phyloP scores from a whole-genome alignment of 2,888 invertebrate genomes.

The Polyommatus iphigenia region DNA sequence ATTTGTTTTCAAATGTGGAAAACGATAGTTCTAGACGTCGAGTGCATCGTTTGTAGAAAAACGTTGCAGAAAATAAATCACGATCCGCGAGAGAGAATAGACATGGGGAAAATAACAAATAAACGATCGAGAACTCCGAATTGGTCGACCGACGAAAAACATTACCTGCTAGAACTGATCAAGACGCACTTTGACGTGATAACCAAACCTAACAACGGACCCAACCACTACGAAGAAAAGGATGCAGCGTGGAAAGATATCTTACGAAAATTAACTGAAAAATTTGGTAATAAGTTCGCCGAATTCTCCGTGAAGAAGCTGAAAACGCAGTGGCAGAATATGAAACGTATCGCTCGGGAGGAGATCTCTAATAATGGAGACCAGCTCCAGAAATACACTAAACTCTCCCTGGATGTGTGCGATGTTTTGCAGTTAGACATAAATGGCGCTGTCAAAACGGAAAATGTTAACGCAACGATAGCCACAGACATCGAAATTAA shows the following conservation, averaged over 20 bases:
- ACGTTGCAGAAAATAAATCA: conserved; percentile 74
- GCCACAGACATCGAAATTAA: conserved; percentile 67
- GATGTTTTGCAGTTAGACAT: conserved; percentile 62
- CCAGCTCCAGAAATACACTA: conserved; percentile 56
- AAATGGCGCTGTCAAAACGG: conserved; percentile 56
- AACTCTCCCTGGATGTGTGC: conserved; percentile 66
- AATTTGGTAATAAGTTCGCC: conserved; percentile 66
- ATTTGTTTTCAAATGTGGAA: conserved; percentile 76
- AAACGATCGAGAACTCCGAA: conserved; percentile 70
- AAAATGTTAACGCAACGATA: conserved; percentile 55
- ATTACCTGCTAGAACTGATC: conserved; percentile 71
- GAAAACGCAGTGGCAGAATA: conserved; percentile 76
- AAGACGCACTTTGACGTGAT: conserved; percentile 68
- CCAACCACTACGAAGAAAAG: conserved; percentile 71
- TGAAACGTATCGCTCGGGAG: conserved; percentile 74
- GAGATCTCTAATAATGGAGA: conserved; percentile 62
- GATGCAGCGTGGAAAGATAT: conserved; percentile 74
- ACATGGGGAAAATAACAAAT: conserved; percentile 67
- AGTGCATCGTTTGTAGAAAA: conserved; percentile 78
- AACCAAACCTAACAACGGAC: conserved; percentile 66
- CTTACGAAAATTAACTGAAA: conserved; percentile 56
- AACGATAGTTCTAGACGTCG: conserved; percentile 72
- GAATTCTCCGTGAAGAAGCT: conserved; percentile 70
- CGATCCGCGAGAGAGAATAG: conserved; percentile 53
- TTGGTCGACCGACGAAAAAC: conserved; percentile 73